phyloP scores from a whole-genome alignment of 2,888 invertebrate species.

The Hoplodrina ambigua region DNA sequence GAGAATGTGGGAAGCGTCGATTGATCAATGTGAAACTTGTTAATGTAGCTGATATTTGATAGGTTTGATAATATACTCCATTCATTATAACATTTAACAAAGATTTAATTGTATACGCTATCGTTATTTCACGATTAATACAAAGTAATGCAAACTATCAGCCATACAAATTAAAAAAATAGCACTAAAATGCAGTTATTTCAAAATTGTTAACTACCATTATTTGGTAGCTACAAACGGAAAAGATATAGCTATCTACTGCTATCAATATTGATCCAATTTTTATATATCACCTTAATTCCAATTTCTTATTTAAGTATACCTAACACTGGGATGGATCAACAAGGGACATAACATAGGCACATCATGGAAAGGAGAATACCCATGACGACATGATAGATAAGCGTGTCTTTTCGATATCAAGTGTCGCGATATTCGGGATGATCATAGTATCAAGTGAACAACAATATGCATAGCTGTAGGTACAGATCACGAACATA shows the following conservation, averaged over 20 bases:
- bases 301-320: no score
- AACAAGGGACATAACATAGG: not conserved
- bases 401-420: not conserved
- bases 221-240: no score
- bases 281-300: not conserved
- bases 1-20: conserved; percentile 7
- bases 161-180: no score
- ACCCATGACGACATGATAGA: not conserved
- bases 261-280: not conserved
- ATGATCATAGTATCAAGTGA: not conserved
- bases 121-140: no score
- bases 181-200: no score
- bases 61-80: not conserved
- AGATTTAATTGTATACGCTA: no score
- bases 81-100: no score
- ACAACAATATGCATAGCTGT: not conserved
- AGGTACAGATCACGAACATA: conserved; percentile 49
- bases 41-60: conserved; percentile 35
- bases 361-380: not conserved
- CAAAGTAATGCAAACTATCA: no score
- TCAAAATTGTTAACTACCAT: no score
- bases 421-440: not conserved
- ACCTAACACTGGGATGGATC: no score
- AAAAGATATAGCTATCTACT: no score
- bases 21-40: conserved; percentile 38